These are phyloP conservation scores for Margaritifera margaritifera DNA, from an alignment of 2,888 invertebrate species.

Conservation along the genomic window DNA sequence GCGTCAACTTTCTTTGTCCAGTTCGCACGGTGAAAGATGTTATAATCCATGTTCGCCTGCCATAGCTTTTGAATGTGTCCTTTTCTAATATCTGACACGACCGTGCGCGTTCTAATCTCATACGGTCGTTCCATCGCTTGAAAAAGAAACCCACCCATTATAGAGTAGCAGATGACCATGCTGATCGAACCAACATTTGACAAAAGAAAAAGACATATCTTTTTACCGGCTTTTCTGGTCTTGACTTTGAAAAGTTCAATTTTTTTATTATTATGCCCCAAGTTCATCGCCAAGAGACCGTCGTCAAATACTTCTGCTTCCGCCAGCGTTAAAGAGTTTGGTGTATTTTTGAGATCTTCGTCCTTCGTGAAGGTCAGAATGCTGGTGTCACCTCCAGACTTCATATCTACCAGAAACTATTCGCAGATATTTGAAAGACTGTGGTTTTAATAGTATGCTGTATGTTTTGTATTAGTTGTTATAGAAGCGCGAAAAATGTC, in stretches of 20 bases:
- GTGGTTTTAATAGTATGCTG: no score
- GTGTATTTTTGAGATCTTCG: no score
- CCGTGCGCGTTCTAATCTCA: constrained; percentile 24
- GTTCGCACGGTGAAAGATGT: constrained; percentile 86
- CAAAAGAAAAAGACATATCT: constrained; percentile 28
- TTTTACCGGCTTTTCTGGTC: constrained; percentile 1
- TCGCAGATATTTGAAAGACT: no score
- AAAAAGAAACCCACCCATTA: constrained; percentile 41
- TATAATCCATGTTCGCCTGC: constrained; percentile 89
- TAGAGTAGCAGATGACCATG: constrained; percentile 37
- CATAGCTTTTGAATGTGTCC: constrained; percentile 76
- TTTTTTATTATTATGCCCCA: no score
- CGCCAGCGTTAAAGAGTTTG: no score
- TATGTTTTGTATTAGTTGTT: no score
- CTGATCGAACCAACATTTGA: constrained; percentile 44
- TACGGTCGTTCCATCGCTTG: constrained; percentile 32
- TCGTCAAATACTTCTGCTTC: no score
- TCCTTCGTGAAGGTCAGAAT: no score
- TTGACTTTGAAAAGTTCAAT: background rate
- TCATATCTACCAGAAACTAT: no score
- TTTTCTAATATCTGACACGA: constrained; percentile 18
- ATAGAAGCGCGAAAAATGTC: no score
- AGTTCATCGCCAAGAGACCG: no score
- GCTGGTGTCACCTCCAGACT: no score
- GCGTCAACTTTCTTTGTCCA: constrained; percentile 89